Evolutionary conservation across 2,797 vertebrate genomes (phyloP), one percentile per base, ranked within the genome.

Genomic region (Ptychadena robeensis): DNA sequence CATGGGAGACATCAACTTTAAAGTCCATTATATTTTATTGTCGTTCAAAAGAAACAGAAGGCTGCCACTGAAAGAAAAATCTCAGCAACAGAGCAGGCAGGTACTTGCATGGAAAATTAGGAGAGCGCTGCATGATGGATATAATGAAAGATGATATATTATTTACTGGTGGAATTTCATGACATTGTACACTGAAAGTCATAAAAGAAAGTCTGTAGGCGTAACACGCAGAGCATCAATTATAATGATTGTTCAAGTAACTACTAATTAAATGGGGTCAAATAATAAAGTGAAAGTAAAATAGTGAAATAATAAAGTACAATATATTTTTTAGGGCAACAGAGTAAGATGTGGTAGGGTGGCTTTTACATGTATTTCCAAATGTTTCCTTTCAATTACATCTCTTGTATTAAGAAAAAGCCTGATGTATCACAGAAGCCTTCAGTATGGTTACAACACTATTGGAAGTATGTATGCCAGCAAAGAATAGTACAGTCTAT

Each of bases 21-120:
- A 73, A 80, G 73, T 53, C 9, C 22, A 48, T 70, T 53, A 75
- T 57, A 69, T 73, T 61, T 74, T 74, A 80, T 74, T 27, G 57
- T 79, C 82, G 59, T 74, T 79, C 32, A 34, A 69, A 63, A 69
- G 72, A 74, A 74, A 64, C 82, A 70, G 71, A 80, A 30, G 64
- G 64, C 34, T 70, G 71, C 31, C 71, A 53, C 44, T 22, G 44
- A 59, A 28, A 80, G 53, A 67, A 44, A 79, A 27, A 72, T 64
- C 77, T 30, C 27, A 63, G 63, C 35, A 38, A 61, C 59, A 69
- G 11, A 61, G 7, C 48, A 79, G 59, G 35, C 37, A 80, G 64
- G 38, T 10, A 12, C 28, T 34, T 14, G 12, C 34, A 69, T 63
- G 30, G n/a, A 32, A 70, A 66, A 53, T 80, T 68, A 68, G 32